A percentile compares a stretch with the other conserved stretches of the same genome.
These are phyloP conservation scores for Spilarctia lutea DNA, from an alignment of 2,888 invertebrate genomes.

Conservation along the genomic window DNA sequence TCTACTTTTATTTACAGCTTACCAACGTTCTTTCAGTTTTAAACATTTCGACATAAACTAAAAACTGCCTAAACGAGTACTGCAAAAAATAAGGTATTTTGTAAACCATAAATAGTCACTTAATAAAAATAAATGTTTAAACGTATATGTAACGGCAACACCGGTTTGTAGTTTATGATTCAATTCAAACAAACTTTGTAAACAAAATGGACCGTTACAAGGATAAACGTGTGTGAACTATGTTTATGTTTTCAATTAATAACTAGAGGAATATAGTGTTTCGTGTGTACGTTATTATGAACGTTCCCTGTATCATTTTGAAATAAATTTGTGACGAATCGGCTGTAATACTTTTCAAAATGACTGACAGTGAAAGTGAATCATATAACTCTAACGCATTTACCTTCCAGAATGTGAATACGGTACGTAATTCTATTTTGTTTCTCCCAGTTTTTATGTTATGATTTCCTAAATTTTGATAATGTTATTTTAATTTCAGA, in stretches of 20 bases:
- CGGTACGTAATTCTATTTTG: conserved; percentile 55
- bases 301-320: not conserved
- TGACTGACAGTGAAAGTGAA: conserved; percentile 69
- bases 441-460: not conserved
- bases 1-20: too few species aligned
- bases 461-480: not conserved
- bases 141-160: not conserved
- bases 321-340: not conserved
- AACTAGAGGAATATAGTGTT: not conserved
- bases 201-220: conserved; percentile 23
- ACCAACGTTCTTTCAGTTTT: too few species aligned
- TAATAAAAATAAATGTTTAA: too few species aligned
- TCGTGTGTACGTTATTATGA: not conserved
- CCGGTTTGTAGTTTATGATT: not conserved
- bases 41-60: too few species aligned
- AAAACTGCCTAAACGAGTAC: too few species aligned
- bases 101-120: too few species aligned
- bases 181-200: conserved; percentile 15
- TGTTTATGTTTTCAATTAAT: not conserved
- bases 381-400: conserved; percentile 55
- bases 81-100: too few species aligned
- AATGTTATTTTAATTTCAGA: conserved; percentile 56
- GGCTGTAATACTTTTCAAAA: conserved; percentile 29
- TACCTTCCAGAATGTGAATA: conserved; percentile 62
- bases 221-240: not conserved